Evolutionary conservation across 2,113 vertebrate genomes (phyloP), one percentile per base, ranked within the genome.

Genomic region (Hipposideros armiger): DNA sequence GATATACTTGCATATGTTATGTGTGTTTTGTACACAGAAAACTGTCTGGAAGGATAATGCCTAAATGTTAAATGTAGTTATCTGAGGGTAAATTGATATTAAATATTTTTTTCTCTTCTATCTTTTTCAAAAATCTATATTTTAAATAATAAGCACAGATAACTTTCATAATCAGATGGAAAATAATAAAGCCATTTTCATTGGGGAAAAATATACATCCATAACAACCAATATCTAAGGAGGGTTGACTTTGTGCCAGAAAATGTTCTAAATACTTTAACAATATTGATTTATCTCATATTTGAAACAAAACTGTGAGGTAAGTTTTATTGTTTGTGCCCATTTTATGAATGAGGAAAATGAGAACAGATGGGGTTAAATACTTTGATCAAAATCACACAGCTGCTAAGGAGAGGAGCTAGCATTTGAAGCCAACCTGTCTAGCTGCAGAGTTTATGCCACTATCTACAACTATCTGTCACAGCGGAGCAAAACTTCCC

Each of bases 151-250:
- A 81, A 93, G 24, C 30, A 92, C 17, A 42, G 40, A 70, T 89
- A 32, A 52, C 19, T 81, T 92, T 74, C 30, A 74, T 88, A 80
- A 40, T 40, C 42, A 91, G 11, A 40, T 67, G 22, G 87, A 80
- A 66, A 87, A 87, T 66, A 90, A 80, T 42, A 95, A 58, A 82
- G 19, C 7, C n/a, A 86, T 73, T 82, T 93, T 96, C 32, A 85
- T 58, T 84, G 84, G 52, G 62, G 3, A n/a, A 92, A 92, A 82
- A 47, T 24, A 62, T 69, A 16, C 0, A 76, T 30, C 15, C 6
- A 2, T 56, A 90, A n/a, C 40, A 95, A 52, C 14, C 56, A 66
- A 67, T 11, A 85, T 87, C n/a, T 80, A 91, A 4, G 15, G 8
- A 69, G 2, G 26, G 11, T 7, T 90, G 58, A n/a, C 4, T 69